Evolutionary conservation across 1,140 invertebrate genomes (phyloP).

Genomic region (Holcopasites calliopsidis): DNA sequence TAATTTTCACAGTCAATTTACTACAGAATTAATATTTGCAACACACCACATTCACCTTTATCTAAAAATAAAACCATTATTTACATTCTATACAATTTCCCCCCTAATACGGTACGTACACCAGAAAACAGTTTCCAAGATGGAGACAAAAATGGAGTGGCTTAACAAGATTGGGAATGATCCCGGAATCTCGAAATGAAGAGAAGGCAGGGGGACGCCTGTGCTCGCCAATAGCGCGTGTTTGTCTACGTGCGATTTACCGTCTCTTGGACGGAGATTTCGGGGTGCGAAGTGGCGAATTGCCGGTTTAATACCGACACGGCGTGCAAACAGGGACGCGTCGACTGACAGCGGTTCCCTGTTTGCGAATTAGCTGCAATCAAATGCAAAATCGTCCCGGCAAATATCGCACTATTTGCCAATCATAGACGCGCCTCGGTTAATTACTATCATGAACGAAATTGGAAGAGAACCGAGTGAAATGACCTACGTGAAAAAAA

Average conservation of each 20-base stretch:
- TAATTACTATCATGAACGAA: constrained; percentile 41
- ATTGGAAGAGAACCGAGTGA: background rate
- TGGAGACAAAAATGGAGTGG: background rate
- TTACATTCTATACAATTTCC: too few relatives aligned
- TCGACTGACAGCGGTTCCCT: constrained; percentile 50
- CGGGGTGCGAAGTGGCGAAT: constrained; percentile 33
- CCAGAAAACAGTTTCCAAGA: too few relatives aligned
- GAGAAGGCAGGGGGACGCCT: too few relatives aligned
- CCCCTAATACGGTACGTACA: too few relatives aligned
- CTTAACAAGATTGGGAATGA: background rate
- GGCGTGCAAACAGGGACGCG: constrained; percentile 51
- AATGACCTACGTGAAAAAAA: background rate
- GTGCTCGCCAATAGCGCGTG: background rate
- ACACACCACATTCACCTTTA: too few relatives aligned
- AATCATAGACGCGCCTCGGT: constrained; percentile 60
- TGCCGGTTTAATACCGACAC: constrained; percentile 56
- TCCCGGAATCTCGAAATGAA: too few relatives aligned
- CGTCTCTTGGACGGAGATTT: constrained; percentile 22
- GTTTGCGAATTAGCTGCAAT: constrained; percentile 74
- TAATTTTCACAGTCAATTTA: too few relatives aligned
- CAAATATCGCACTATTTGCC: constrained; percentile 67
- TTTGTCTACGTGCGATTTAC: constrained; percentile 4
- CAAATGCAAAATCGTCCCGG: constrained; percentile 71
- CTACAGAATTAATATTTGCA: too few relatives aligned
- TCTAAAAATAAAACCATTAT: too few relatives aligned